These are phyloP conservation scores for Brachylomia viminalis DNA, from an alignment of 2,888 invertebrate species.

Conservation along the genomic window DNA sequence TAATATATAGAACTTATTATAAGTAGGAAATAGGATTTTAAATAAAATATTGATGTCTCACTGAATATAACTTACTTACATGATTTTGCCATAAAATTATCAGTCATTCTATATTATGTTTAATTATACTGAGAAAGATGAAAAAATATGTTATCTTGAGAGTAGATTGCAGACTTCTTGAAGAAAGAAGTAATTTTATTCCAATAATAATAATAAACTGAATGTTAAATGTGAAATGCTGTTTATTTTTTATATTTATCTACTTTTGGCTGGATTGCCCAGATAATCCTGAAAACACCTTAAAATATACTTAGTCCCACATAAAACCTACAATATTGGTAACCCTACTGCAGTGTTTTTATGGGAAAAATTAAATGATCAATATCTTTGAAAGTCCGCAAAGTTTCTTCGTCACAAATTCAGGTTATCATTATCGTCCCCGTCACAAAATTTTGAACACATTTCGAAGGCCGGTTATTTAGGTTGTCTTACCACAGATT, in stretches of 20 bases:
- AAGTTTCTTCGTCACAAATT: too few species aligned
- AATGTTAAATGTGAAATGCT: slow-evolving; percentile 63
- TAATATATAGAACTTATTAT: slow-evolving; percentile 62
- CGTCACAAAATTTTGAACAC: too few species aligned
- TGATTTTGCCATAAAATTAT: slow-evolving; percentile 63
- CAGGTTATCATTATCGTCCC: too few species aligned
- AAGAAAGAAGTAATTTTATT: slow-evolving; percentile 70
- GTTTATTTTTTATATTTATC: slow-evolving; percentile 10
- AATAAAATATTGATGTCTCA: slow-evolving; percentile 39
- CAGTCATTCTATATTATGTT: slow-evolving; percentile 61
- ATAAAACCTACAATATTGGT: too few species aligned
- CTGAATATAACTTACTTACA: slow-evolving; percentile 44
- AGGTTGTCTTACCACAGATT: too few species aligned
- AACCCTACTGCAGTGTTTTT: too few species aligned
- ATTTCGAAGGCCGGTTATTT: too few species aligned
- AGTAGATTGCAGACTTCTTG: slow-evolving; percentile 32
- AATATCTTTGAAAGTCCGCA: too few species aligned
- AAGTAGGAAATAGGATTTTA: slow-evolving; percentile 42
- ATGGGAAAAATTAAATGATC: too few species aligned
- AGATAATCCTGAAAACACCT: not conserved
- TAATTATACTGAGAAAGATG: slow-evolving; percentile 34
- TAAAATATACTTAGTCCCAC: too few species aligned
- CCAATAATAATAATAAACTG: slow-evolving; percentile 79
- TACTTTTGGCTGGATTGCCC: not conserved
- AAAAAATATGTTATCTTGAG: slow-evolving; percentile 56